Conservation (phyloP, 2,797 vertebrate species). For the Eulemur coronatus region DNA sequence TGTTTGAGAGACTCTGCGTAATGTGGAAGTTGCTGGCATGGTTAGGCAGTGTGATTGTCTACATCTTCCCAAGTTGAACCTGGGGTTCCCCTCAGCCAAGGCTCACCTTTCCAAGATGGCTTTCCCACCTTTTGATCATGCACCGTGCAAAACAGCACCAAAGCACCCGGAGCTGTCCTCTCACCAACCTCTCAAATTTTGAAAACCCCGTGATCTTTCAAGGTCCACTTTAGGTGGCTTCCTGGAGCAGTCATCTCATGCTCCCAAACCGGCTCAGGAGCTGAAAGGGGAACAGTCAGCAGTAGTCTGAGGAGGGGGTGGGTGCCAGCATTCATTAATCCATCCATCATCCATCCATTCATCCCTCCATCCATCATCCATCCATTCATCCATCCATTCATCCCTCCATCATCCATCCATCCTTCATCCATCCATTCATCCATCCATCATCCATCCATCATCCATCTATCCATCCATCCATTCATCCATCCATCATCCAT, state of each 20-base stretch:
- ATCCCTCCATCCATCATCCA: too few species aligned
- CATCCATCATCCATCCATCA: accelerated
- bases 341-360: too few species aligned
- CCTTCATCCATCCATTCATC: neutral
- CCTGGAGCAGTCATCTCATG: neutral
- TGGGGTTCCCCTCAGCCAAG: neutral
- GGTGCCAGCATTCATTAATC: neutral
- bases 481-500: accelerated
- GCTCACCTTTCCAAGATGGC: neutral
- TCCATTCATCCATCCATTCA: neutral
- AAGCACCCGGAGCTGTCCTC: neutral
- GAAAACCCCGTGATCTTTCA: neutral
- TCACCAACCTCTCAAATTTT: neutral
- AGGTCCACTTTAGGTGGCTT: neutral
- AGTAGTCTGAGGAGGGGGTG: neutral
- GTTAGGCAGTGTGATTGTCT: neutral
- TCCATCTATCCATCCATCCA: accelerated
- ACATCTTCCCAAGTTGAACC: neutral
- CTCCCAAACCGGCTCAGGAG: neutral
- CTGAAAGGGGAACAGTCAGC: neutral
- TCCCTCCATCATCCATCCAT: neutral
- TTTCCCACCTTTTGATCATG: neutral
- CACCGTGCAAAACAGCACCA: accelerated
- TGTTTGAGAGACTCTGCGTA: neutral
- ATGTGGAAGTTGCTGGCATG: neutral